Base-by-base conservation (phyloP, 2,113 vertebrate species). In the Hylia prasina region DNA sequence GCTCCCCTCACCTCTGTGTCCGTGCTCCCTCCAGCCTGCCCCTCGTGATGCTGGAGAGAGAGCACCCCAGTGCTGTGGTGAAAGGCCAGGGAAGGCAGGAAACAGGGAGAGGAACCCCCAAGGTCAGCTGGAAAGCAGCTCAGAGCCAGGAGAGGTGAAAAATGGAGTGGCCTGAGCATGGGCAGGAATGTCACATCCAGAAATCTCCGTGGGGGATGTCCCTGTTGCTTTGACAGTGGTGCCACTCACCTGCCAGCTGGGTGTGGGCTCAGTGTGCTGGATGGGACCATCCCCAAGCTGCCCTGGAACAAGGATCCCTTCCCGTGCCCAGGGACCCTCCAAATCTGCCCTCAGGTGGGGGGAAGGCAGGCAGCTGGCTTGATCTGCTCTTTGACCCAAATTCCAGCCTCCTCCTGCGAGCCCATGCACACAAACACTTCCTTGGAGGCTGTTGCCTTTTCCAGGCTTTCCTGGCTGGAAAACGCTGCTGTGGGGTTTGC, bases 261-360 rank as follows among this genome's bases (percentile, higher is more conserved):
- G 19, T 0, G 33, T 12, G 11, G 33, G 30, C 39, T 61, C 3
- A 0, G 1, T 1, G 11, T 15, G 8, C 3, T 16, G 35, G 30
- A 1, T 13, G n/a, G 42, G 6, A 61, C 22, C 61, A 48, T 40
- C 33, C 22, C 56, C 4, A 0, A 6, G 30, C 44, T 86, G 28
- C 25, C 40, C 39, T 9, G 35, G 47, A 57, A 31, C 24, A 7
- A 20, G 28, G 37, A 45, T 18, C 56, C 48, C 13, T 30, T 18
- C 54, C 56, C 0, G 0, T 27, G 24, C 23, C 61, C n/a, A 17
- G 1, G 51, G 31, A 50, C 30, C 13, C 40, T 18, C 81, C 44
- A n/a, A 51, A 24, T 3, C 1, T 1, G 3, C n/a, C 50, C 47
- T 45, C 8, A 5, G 44, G 13, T 9, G 6, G 7, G 35, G 10